Base-by-base conservation (phyloP, 1,140 invertebrate genomes). In the Dreissena rostriformis region DNA sequence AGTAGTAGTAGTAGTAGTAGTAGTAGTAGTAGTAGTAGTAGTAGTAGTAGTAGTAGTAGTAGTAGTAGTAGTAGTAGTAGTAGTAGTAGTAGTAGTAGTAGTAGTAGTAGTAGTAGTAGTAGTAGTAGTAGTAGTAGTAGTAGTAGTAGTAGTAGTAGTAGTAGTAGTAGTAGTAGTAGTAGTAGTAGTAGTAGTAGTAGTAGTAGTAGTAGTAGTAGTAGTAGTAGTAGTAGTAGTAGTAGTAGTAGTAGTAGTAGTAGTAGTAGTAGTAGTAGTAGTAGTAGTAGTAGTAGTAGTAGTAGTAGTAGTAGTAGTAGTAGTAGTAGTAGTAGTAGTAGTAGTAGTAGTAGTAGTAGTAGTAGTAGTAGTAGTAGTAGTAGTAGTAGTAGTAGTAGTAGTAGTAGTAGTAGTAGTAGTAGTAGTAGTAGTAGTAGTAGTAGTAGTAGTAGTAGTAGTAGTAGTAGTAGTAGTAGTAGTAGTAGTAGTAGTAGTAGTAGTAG, bases 11-110 rank as follows among this genome's bases (percentile, higher is more conserved):
- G 53, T 57, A 57, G 53, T 57, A 57, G 53, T 57, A 19, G 53
- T 57, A 57, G 19, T 57, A 57, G 53, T 57, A 57, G 53, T 57
- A 57, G 53, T 57, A 57, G 53, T 14, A 57, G 53, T 57, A 57
- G 53, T 57, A 57, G 53, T 57, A 57, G 53, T 57, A 12, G 53
- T 57, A 12, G 53, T 57, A 12, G 53, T 57, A 12, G 53, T 57
- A 12, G 53, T 57, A 12, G 53, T 57, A 12, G 53, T 57, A 12
- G 53, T 57, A 12, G 53, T 57, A 12, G 53, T 57, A 12, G 53
- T 57, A 12, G 53, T 57, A 12, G 53, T 57, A 12, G 53, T 57
- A 12, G 53, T 57, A 12, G 53, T 57, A 12, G 53, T 57, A 12
- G 53, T 57, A 12, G 53, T 57, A 12, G 53, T 57, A 12, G 53